Evolutionary conservation across 2,888 invertebrate species (phyloP).

Genomic region (Polyommatus iphigenia): DNA sequence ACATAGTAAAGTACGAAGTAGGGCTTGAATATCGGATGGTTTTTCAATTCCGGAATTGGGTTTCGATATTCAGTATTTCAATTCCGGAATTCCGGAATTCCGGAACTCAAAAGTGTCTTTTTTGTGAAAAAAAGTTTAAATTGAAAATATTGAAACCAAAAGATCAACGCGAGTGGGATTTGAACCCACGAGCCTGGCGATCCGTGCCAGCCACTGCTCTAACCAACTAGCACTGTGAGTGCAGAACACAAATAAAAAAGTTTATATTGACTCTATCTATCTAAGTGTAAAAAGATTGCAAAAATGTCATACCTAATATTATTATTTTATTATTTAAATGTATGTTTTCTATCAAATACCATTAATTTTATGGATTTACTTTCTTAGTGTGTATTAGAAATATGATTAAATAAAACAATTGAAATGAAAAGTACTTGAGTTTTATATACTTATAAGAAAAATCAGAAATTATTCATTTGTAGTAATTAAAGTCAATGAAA

Average conservation of each 20-base stretch:
- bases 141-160: background rate
- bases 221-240: background rate
- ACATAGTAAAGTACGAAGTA: background rate
- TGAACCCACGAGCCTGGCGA: conserved; percentile 1
- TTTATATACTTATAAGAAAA: background rate
- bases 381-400: conserved; percentile 1
- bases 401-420: conserved; percentile 1
- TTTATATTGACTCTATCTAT: background rate
- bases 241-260: conserved; percentile 1
- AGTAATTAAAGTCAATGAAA: too few species aligned
- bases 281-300: too few species aligned
- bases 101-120: background rate
- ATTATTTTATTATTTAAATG: background rate
- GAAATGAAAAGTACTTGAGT: conserved; percentile 1
- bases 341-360: conserved; percentile 1
- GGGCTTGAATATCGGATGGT: background rate
- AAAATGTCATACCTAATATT: background rate
- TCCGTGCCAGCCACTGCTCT: conserved; percentile 1
- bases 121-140: background rate
- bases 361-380: conserved; percentile 1
- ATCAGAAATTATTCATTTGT: too few species aligned
- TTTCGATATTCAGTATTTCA: conserved; percentile 1
- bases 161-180: conserved; percentile 1
- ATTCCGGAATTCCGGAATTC: background rate
- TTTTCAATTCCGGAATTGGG: background rate